Evolutionary conservation across 2,113 vertebrate genomes (phyloP), one percentile per base, ranked within the genome.

Genomic region (Ranitomeya imitator): DNA sequence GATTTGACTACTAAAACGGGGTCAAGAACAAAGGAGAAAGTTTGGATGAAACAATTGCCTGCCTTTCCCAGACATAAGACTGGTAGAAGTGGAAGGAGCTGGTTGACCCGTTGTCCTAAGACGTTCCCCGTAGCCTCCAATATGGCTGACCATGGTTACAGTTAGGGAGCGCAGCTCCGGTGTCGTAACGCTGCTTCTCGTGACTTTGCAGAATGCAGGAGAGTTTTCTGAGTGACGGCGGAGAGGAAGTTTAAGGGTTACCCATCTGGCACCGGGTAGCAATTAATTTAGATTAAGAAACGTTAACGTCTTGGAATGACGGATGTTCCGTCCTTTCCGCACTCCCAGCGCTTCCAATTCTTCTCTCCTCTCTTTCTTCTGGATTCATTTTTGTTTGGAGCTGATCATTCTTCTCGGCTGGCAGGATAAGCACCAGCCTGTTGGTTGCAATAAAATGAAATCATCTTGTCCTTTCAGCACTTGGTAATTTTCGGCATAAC

Each of bases 341-440:
- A 69, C 81, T 67, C 61, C 59, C 81, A 67, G 81, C 18, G 61
- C 69, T 73, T 54, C 31, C 65, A 57, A 59, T 85, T 78, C 45
- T 86, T 79, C 74, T 78, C 52, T 2, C 31, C 73, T 65, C 57
- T 52, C 65, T 65, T 77, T 61, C 54, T 77, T 45, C 69, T 31
- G 45, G 79, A 79, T 79, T 79, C 55, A 80, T 69, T 86, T 79
- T 79, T 79, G 76, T 65, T 86, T 16, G n/a, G 37, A 31, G 76
- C n/a, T 37, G 31, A 79, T 86, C 85, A 78, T 78, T 86, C 74
- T 86, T 78, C 74, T 9, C 59, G 59, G 57, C 59, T 86, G 85
- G 85, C 85, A 86, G 85, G 54, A 86, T 86, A 86, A 86, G 69
- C 45, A 85, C 84, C 84, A n/a, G 45, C 85, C 63, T 78, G 74